Percentiles rank a stretch among this genome's conserved stretches.
Conservation (phyloP, 53 echinoderm and acorn worm genomes). For the Arbacia lixula region DNA sequence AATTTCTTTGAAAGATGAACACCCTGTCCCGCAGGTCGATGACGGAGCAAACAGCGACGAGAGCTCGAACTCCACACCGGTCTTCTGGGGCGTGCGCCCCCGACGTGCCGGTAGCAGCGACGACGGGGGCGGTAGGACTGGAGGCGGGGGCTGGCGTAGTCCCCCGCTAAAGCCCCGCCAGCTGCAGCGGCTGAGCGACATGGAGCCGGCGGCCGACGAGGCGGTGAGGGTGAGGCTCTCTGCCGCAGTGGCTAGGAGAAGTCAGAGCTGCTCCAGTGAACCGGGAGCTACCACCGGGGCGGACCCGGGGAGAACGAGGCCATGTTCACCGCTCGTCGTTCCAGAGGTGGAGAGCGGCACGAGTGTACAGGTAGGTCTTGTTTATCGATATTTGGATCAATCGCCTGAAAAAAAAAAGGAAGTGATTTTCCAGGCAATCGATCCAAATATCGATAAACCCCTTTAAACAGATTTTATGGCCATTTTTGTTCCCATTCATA, state of each 20-base stretch:
- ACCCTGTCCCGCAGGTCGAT: too few relatives aligned
- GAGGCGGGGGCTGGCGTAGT: too few relatives aligned
- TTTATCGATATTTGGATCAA: too few relatives aligned
- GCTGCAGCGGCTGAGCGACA: slow-evolving; percentile 50
- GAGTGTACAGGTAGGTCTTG: slow-evolving; percentile 31
- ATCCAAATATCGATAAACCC: too few relatives aligned
- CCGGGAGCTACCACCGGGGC: slow-evolving; percentile 1
- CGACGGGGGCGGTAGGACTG: background rate
- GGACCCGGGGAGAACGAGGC: slow-evolving; percentile 13
- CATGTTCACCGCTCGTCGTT: slow-evolving; percentile 40
- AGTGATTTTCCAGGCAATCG: too few relatives aligned
- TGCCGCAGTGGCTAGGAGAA: slow-evolving; percentile 2
- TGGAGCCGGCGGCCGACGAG: slow-evolving; percentile 39
- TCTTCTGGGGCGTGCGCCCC: slow-evolving; percentile 8
- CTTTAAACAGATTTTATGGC: too few relatives aligned
- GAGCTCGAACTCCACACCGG: slow-evolving; percentile 9
- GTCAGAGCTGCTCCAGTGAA: slow-evolving; percentile 55
- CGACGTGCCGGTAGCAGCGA: slow-evolving; percentile 39
- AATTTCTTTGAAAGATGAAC: too few relatives aligned
- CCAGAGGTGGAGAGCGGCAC: slow-evolving; percentile 41
- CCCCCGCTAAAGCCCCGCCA: slow-evolving; percentile 46
- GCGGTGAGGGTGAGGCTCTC: background rate
- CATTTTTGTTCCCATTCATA: too few relatives aligned
- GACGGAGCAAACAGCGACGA: slow-evolving; percentile 40
- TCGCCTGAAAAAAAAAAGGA: too few relatives aligned